phyloP scores from a whole-genome alignment of 2,888 invertebrate genomes.

The Drosophila nr. medialis region DNA sequence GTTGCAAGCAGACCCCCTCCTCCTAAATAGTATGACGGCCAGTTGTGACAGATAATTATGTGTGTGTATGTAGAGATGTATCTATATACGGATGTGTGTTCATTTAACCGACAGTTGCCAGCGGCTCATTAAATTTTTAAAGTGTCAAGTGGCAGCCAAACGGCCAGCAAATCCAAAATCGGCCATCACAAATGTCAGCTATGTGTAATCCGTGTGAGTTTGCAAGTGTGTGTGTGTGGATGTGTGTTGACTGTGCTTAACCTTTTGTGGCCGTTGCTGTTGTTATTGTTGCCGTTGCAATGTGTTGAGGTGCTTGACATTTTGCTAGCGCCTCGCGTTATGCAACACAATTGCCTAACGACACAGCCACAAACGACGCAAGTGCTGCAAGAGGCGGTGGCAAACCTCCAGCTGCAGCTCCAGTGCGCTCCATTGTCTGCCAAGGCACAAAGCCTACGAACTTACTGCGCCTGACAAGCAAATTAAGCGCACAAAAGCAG shows the following conservation, averaged over 20 bases:
- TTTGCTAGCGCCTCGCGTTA: constrained; percentile 63
- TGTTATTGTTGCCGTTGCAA: constrained; percentile 38
- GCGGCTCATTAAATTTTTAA: constrained; percentile 69
- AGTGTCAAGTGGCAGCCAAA: constrained; percentile 47
- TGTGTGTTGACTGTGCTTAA: constrained; percentile 56
- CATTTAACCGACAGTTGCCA: constrained; percentile 67
- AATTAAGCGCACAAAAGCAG: constrained; percentile 76
- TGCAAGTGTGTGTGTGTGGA: neutral
- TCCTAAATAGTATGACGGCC: constrained; percentile 49
- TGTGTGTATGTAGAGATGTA: neutral
- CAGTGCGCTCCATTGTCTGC: constrained; percentile 46
- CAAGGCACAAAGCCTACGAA: constrained; percentile 59
- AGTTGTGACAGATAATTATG: constrained; percentile 6
- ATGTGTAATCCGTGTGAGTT: neutral
- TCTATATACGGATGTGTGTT: neutral
- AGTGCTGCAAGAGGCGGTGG: constrained; percentile 17
- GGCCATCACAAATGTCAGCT: neutral
- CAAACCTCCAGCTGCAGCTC: constrained; percentile 3
- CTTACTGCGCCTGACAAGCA: constrained; percentile 68
- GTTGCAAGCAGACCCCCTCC: constrained; percentile 18
- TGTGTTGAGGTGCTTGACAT: constrained; percentile 72
- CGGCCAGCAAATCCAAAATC: constrained; percentile 28
- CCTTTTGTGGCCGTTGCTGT: constrained; percentile 50
- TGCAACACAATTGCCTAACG: constrained; percentile 62
- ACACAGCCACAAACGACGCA: constrained; percentile 27